These are phyloP conservation scores for Caenorhabditis angaria DNA, from an alignment of 2,888 invertebrate genomes.

Conservation along the genomic window DNA sequence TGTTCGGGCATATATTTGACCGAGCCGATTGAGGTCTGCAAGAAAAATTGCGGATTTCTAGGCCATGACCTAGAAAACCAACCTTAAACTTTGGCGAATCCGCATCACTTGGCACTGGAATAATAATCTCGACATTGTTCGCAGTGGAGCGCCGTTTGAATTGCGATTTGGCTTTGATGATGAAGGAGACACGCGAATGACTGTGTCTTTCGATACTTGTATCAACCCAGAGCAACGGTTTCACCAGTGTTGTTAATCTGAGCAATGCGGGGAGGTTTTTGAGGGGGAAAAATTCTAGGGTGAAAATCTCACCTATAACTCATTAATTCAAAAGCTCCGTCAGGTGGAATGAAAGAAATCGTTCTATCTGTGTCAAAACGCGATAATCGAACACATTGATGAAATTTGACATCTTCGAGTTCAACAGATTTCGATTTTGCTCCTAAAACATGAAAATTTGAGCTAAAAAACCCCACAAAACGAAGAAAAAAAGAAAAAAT, in stretches of 20 bases:
- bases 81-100: conserved; percentile 94
- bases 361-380: conserved; percentile 97
- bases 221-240: conserved; percentile 98
- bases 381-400: conserved; percentile 94
- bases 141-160: conserved; percentile 96
- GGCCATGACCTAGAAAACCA: too few relatives aligned
- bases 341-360: conserved; percentile 90
- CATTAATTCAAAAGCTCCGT: conserved; percentile 97
- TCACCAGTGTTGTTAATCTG: conserved; percentile 76
- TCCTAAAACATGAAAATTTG: conserved; percentile 19
- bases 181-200: conserved; percentile 95
- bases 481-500: conserved; percentile 1
- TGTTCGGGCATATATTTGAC: conserved; percentile 97
- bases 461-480: background rate
- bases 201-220: conserved; percentile 97
- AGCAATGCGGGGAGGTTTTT: conserved; percentile 1
- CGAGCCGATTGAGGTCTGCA: conserved; percentile 79
- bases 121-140: conserved; percentile 96
- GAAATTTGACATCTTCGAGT: conserved; percentile 96
- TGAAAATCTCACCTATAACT: conserved; percentile 47
- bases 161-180: conserved; percentile 98
- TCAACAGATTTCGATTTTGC: conserved; percentile 89
- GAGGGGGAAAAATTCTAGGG: too few relatives aligned
- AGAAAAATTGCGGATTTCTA: too few relatives aligned
- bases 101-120: conserved; percentile 94